Base-by-base conservation (phyloP, 2,797 vertebrate species). In the Mus caroli region DNA sequence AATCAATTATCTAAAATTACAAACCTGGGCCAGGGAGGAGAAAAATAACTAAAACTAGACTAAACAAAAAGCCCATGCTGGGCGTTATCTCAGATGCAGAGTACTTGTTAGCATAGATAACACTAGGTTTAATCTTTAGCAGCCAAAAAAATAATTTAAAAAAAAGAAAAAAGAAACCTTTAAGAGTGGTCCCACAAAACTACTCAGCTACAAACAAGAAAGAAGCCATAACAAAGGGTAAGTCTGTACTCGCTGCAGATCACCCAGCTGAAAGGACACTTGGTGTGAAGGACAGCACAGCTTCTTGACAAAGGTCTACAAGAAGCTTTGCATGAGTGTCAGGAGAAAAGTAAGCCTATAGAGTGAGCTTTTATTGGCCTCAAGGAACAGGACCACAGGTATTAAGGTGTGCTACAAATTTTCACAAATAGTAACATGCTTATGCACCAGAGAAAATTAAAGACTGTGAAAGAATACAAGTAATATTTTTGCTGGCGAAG, bases 1-100 rank as follows among this genome's bases (percentile, higher is more conserved):
- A 96, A 88, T 40, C n/a, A 78, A 73, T 37, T 31, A 79, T n/a
- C 58, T 88, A 82, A 26, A 52, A 62, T 85, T 92, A 46, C 50
- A 58, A 95, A 43, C 28, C 58, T 28, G 40, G 31, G 43, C 43
- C 19, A 1, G n/a, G 34, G 34, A 54, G 4, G 14, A 26, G 37
- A 88, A 71, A 75, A 40, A 22, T 40, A 56, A 75, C 52, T 58
- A 75, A 88, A 75, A 88, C n/a, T 56, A 88, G 14, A 54, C 52
- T 40, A 88, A 19, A 40, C 50, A 7, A 17, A 54, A 71, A 69
- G 52, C 31, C 69, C 40, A 34, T 71, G 50, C 24, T 86, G 40
- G 73, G 12, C 14, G 46, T 9, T 89, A 62, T 24, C 31, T 62
- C 20, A 90, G 43, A 90, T 15, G 14, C 4, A 78, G 1, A 50